Conservation (phyloP, 2,113 vertebrate genomes). For the Vulpes ferrilata region DNA sequence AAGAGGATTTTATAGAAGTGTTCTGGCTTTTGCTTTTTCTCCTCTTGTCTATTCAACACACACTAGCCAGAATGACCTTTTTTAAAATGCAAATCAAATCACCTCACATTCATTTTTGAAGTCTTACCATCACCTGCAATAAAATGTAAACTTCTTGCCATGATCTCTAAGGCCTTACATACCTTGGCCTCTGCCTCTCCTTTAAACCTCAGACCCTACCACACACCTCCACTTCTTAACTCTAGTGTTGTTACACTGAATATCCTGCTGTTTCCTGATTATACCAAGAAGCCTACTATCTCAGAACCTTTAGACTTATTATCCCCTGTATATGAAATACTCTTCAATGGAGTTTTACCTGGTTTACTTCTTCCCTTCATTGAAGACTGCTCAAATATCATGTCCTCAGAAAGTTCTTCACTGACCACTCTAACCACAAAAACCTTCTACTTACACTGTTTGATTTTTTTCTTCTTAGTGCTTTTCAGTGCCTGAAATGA, state of each 20-base stretch:
- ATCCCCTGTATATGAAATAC: background rate
- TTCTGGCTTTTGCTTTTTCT: constrained; percentile 12
- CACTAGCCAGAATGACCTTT: background rate
- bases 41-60: background rate
- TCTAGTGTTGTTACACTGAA: background rate
- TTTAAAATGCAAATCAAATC: background rate
- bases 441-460: background rate
- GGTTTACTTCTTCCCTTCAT: background rate
- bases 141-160: background rate
- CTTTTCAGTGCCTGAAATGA: constrained; percentile 1
- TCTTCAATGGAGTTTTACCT: background rate
- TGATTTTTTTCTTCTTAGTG: background rate
- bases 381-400: background rate
- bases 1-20: background rate
- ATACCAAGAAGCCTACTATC: background rate
- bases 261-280: no score
- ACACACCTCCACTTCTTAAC: background rate
- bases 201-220: background rate
- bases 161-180: background rate
- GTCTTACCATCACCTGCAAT: background rate
- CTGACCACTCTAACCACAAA: background rate
- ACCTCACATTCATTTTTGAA: background rate
- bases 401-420: constrained; percentile 5
- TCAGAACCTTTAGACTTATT: background rate
- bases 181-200: background rate